Base-by-base conservation (phyloP, 2,797 vertebrate genomes). In the Tenualosa ilisha region DNA sequence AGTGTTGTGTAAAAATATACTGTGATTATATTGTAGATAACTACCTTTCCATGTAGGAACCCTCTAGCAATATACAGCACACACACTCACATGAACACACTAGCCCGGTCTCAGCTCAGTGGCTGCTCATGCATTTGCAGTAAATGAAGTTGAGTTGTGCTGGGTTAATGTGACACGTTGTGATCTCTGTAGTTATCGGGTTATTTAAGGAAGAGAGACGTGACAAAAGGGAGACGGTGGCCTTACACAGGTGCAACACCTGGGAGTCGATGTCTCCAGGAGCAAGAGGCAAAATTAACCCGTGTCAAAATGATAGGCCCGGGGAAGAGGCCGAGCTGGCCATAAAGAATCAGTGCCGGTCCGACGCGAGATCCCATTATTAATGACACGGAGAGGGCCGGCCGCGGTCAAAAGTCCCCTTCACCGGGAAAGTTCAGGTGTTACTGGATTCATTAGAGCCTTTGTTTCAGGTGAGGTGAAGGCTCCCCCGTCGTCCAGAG, bases 381-480 rank as follows among this genome's bases (percentile, higher is more conserved):
- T 96, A 96, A 94, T 96, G 96, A 98, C 97, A 97, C 89, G 82
- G 89, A 93, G 91, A 93, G 95, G 93, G 93, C 94, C 94, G 96
- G 92, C 94, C 93, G 85, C 88, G 95, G 95, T 95, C 97, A 98
- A 96, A 97, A 96, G 96, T 96, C 95, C 89, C 91, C 85, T 86
- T 94, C 92, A 88, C 94, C 92, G 94, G 94, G 95, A 94, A 97
- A 97, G 96, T 97, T 98, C 96, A 97, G 97, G 96, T 98, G 97
- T 96, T 97, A 96, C 96, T 95, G 95, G 96, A 97, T 97, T 98
- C 97, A 98, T 99, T 98, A 97, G 95, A 93, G 94, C 96, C 96
- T 96, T 95, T 97, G 92, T 95, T 90, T 93, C 95, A 95, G 93
- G 92, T 91, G 93, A 96, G 68, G 93, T 95, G 96, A 96, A 96